Conservation (phyloP, 2,797 vertebrate species). For the Anguilla marmorata region DNA sequence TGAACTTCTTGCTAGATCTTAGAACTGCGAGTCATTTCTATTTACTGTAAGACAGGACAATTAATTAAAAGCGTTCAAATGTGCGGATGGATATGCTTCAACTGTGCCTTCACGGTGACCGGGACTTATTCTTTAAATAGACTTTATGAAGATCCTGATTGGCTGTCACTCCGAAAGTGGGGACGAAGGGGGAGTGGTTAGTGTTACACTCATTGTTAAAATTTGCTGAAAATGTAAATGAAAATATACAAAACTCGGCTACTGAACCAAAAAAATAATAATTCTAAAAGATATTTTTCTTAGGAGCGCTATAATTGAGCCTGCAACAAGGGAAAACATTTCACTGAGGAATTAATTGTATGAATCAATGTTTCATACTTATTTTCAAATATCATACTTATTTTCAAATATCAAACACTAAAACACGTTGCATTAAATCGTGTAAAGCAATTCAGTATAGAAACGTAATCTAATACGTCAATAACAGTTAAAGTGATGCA, state of each 20-base stretch:
- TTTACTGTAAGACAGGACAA: slow-evolving; percentile 4
- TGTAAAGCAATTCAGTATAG: neutral
- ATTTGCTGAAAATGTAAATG: neutral
- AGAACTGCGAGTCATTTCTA: neutral
- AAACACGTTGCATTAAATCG: neutral
- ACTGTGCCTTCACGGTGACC: slow-evolving; percentile 74
- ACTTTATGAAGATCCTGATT: slow-evolving; percentile 72
- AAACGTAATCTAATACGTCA: neutral
- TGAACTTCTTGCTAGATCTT: neutral
- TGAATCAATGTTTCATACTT: neutral
- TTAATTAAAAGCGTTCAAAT: slow-evolving; percentile 50
- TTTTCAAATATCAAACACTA: neutral
- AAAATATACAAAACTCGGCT: slow-evolving; percentile 27
- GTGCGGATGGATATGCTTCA: slow-evolving; percentile 72
- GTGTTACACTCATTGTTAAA: slow-evolving; percentile 31
- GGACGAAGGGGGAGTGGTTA: neutral
- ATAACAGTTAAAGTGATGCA: neutral
- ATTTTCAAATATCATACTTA: neutral
- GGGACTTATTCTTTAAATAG: slow-evolving; percentile 97
- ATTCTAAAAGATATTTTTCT: neutral
- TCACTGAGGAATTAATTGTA: neutral
- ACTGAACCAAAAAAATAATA: slow-evolving; percentile 35
- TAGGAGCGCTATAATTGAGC: too few species aligned
- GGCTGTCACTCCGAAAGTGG: slow-evolving; percentile 47
- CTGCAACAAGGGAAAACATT: neutral